Evolutionary conservation across 2,888 invertebrate species (phyloP), one percentile per base, ranked within the genome.

Genomic region (Merodon equestris): DNA sequence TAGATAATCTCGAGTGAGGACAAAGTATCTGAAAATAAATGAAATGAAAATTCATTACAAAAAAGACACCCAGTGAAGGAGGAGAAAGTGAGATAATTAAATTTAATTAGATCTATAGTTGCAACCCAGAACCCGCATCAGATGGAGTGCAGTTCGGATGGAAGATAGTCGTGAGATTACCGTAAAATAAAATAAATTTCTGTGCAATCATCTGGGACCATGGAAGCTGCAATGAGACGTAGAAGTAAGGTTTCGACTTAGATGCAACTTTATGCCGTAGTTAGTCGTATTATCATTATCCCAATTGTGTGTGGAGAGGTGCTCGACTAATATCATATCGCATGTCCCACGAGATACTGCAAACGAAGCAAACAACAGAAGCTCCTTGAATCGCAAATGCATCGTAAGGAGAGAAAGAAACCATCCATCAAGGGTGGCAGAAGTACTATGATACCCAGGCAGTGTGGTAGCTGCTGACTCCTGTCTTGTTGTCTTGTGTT

Each of bases 1-100:
- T 84, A 93, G 89, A 86, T 92, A 93, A 86, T 92, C 92, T 68
- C 91, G 89, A 77, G 92, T 93, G 51, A 93, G 89, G 83, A 93
- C 91, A 87, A 92, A 92, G 84, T 92, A 92, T 83, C 89, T 89
- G 85, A 45, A 85, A n/a, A n/a, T n/a, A n/a, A n/a, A n/a, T n/a
- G n/a, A n/a, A 27, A 27, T 27, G 27, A 27, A 7, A 27, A 40
- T 40, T 40, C n/a, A 40, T 40, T n/a, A n/a, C 10, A n/a, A n/a
- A n/a, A n/a, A n/a, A n/a, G n/a, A n/a, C n/a, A n/a, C n/a, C n/a
- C n/a, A n/a, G n/a, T n/a, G 40, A n/a, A n/a, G 40, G 3, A 3
- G 40, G 9, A n/a, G 9, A 40, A 40, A 3, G n/a, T 3, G 40
- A 9, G n/a, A 40, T 40, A 40, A n/a, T 40, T 40, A 40, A 40